Evolutionary conservation across 2,797 vertebrate genomes (phyloP).

Genomic region (Phoxinus dragarum): DNA sequence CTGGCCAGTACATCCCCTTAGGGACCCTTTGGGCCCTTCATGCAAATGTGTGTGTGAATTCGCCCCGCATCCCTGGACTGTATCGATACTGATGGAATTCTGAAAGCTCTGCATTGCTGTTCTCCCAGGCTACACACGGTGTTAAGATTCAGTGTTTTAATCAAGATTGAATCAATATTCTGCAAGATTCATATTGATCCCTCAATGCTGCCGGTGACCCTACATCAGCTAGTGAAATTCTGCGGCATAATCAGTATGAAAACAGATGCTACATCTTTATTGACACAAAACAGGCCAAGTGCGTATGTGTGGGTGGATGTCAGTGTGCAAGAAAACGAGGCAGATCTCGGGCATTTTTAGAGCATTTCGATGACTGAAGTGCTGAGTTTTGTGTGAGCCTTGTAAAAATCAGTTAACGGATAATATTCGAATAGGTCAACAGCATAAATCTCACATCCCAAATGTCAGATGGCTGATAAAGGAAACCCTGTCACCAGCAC

Average conservation of each 20-base stretch:
- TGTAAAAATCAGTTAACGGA: constrained; percentile 19
- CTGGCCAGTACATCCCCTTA: background rate
- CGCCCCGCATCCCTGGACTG: background rate
- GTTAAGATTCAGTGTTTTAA: constrained; percentile 66
- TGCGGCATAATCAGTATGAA: constrained; percentile 37
- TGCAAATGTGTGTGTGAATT: background rate
- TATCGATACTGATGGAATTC: constrained; percentile 22
- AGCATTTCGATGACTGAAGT: background rate
- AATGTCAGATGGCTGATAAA: constrained; percentile 46
- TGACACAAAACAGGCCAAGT: constrained; percentile 5
- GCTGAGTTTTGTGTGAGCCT: constrained; percentile 24
- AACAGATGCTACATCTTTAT: constrained; percentile 43
- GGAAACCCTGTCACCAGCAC: constrained; percentile 53
- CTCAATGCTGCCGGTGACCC: constrained; percentile 4
- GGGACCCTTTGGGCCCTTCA: background rate
- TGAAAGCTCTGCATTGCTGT: background rate
- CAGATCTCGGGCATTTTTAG: constrained; percentile 12
- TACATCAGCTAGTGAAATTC: constrained; percentile 44
- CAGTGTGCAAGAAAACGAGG: background rate
- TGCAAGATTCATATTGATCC: constrained; percentile 68
- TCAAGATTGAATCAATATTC: constrained; percentile 66
- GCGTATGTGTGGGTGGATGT: constrained; percentile 10
- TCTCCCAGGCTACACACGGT: constrained; percentile 21
- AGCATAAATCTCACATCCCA: constrained; percentile 32
- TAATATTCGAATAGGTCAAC: constrained; percentile 50